Evolutionary conservation across 2,888 invertebrate species (phyloP), one percentile per base, ranked within the genome.

Genomic region (Agrochola litura): DNA sequence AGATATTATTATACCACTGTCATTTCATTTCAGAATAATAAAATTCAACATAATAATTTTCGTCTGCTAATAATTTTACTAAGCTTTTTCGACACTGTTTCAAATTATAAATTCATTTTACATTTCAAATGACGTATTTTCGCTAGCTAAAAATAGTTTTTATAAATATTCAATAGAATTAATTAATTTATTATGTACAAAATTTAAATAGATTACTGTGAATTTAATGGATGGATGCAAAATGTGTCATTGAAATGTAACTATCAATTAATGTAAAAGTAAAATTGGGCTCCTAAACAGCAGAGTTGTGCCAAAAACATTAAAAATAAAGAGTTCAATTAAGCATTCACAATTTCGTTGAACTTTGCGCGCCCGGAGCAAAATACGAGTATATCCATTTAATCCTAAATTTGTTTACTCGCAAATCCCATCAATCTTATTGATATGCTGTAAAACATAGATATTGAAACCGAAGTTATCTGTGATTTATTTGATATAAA

Each of bases 391-490:
- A 81, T 74, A 43, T 76, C 52, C n/a, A 69, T 81, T 75, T 72
- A 56, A 58, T 86, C 30, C 73, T 63, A n/a, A 77, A 43, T 78
- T 73, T 25, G 67, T 83, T 83, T 73, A 60, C 69, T 67, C 46
- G 41, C 52, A 70, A 81, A 65, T 54, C 69, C 52, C 76, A 90
- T 89, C 85, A 88, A 86, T 89, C 88, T 86, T 86, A 76, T 81
- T 77, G 76, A 79, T 86, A 85, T 77, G 73, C 81, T 85, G 82
- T 86, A 79, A 85, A 86, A 83, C 85, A 84, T 82, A 84, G 83
- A 84, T 82, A 83, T 79, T 74, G 77, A 73, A 83, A 81, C 74
- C 49, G 56, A 67, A 84, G 82, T 58, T 72, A 67, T 67, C 73
- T 67, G 60, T 74, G 63, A 82, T 80, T 66, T 73, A 76, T 82